Conservation (phyloP, 2,797 vertebrate genomes). For the Protosalanx chinensis region DNA sequence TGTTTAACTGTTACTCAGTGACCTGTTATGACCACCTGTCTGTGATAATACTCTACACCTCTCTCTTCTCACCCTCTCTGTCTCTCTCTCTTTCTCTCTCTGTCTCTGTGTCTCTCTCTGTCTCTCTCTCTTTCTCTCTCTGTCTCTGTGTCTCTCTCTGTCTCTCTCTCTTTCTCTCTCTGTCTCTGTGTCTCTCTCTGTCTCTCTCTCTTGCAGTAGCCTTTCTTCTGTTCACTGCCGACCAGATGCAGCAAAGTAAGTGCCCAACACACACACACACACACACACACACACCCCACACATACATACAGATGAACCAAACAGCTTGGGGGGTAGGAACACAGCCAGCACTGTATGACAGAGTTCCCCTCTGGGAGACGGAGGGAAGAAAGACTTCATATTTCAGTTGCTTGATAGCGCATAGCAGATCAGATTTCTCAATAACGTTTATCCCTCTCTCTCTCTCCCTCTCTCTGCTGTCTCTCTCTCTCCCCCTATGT, state of each 20-base stretch:
- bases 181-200: constrained; percentile 3
- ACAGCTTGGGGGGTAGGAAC: too few relatives aligned
- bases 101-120: constrained; percentile 3
- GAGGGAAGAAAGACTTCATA: background rate
- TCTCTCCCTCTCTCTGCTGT: background rate
- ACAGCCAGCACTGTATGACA: too few relatives aligned
- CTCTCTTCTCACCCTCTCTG: constrained; percentile 15
- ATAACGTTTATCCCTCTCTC: constrained; percentile 20
- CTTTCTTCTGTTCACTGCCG: background rate
- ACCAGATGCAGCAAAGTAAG: background rate
- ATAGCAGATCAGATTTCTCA: background rate
- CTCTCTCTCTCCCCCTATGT: background rate
- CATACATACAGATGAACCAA: too few relatives aligned
- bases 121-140: constrained; percentile 22
- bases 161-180: constrained; percentile 22
- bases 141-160: constrained; percentile 3
- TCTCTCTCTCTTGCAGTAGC: constrained; percentile 50
- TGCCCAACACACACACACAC: background rate
- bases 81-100: background rate
- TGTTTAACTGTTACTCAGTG: constrained; percentile 59
- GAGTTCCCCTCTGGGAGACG: background rate
- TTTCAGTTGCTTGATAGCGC: background rate
- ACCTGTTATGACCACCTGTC: constrained; percentile 63
- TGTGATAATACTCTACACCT: constrained; percentile 37
- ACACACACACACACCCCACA: too few relatives aligned